Conservation (phyloP, 2,113 vertebrate species). For the Lampris megalopsis region DNA sequence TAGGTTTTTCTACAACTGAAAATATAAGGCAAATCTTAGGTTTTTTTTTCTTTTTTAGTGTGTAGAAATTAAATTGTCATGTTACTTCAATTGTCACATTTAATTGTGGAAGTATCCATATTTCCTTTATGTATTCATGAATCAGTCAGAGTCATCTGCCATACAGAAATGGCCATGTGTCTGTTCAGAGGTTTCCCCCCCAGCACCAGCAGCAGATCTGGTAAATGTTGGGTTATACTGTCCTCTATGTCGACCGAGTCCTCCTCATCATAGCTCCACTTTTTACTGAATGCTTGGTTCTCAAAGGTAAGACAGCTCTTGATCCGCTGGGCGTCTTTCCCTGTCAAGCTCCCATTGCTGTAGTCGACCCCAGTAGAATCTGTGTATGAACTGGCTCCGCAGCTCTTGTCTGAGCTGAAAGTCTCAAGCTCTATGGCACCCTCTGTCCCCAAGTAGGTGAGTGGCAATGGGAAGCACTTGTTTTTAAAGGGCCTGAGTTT, state of each 20-base stretch:
- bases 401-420: conserved; percentile 53
- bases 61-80: too few relatives aligned
- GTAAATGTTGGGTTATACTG: conserved; percentile 50
- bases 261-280: conserved; percentile 39
- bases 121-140: conserved; percentile 25
- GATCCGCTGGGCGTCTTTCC: conserved; percentile 9
- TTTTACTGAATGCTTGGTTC: conserved; percentile 67
- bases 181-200: conserved; percentile 83
- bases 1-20: background rate
- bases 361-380: conserved; percentile 7
- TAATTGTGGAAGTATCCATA: background rate
- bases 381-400: background rate
- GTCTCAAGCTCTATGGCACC: conserved; percentile 85
- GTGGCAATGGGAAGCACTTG: conserved; percentile 69
- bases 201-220: conserved; percentile 82
- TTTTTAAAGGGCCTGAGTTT: conserved; percentile 77
- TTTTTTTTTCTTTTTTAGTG: background rate
- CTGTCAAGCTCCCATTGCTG: conserved; percentile 14
- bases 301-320: conserved; percentile 70
- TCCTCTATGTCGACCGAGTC: conserved; percentile 28
- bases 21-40: background rate
- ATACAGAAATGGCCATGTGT: conserved; percentile 78
- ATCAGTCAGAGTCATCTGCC: conserved; percentile 82
- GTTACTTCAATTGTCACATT: background rate
- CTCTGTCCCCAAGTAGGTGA: conserved; percentile 46